Conservation (phyloP, 2,888 invertebrate genomes). For the Arrhopalites spinosus region DNA sequence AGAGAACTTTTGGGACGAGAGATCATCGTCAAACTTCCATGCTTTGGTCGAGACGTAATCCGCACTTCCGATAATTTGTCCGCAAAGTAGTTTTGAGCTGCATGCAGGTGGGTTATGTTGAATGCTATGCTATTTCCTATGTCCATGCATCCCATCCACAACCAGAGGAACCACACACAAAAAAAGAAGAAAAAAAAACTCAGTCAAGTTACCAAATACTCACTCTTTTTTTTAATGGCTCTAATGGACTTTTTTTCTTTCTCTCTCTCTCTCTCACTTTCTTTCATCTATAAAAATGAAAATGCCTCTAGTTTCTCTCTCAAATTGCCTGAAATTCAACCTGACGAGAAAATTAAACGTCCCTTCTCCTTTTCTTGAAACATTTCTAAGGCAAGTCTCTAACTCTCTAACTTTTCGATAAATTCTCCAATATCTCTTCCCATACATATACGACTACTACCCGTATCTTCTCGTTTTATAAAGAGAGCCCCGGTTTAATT, state of each 20-base stretch:
- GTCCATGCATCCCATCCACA: background rate
- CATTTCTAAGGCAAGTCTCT: background rate
- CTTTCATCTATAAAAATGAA: background rate
- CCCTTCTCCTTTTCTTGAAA: background rate
- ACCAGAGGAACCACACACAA: background rate
- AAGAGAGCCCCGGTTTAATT: background rate
- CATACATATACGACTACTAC: background rate
- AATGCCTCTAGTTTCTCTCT: background rate
- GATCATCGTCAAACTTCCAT: slow-evolving; percentile 52
- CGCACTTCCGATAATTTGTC: slow-evolving; percentile 54
- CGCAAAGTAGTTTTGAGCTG: slow-evolving; percentile 55
- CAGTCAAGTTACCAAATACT: background rate
- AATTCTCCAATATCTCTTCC: background rate
- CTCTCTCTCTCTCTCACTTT: background rate
- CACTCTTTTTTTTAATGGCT: slow-evolving; percentile 12
- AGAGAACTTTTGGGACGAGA: slow-evolving; percentile 51
- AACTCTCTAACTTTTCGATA: background rate
- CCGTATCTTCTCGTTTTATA: no score
- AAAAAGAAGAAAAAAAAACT: background rate
- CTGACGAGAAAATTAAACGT: slow-evolving; percentile 15
- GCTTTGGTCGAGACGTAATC: slow-evolving; percentile 45
- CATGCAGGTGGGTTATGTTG: slow-evolving; percentile 54
- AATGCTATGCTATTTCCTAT: slow-evolving; percentile 50
- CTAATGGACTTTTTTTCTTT: slow-evolving; percentile 29
- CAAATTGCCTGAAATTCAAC: slow-evolving; percentile 3